Evolutionary conservation across 1,140 invertebrate species (phyloP), one percentile per base, ranked within the genome.

Genomic region (Pollicipes pollicipes): DNA sequence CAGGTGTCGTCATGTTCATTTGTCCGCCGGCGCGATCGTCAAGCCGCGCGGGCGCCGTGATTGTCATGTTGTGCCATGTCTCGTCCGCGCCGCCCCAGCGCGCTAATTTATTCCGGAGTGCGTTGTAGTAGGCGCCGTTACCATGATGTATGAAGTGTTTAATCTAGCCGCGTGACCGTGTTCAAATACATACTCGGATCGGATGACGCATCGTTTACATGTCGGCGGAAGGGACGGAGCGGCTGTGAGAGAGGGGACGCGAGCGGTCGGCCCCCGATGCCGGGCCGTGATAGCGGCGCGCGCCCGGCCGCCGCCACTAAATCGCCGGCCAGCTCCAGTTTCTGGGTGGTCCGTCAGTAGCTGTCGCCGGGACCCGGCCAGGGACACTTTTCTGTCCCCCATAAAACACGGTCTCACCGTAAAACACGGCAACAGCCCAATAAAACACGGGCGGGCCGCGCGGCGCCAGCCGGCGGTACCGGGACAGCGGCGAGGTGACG

Each of bases 381-480:
- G 45, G 45, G 45, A 58, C 45, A 58, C 45, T 58, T 21, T 21
- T 2, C 10, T 10, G 45, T 3, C 45, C 10, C 13, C 45, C 45
- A 21, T 58, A 58, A 58, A 58, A 58, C 45, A 58, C 45, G 45
- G 45, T 58, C 45, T 21, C 45, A 58, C 45, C 45, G 45, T 58
- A 58, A 58, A 58, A 58, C 45, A 58, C 45, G 45, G 45, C 45
- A 58, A 58, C 45, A 58, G 45, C 45, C 45, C 45, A 58, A 58
- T 58, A 58, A 58, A 58, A 58, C 45, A 58, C 45, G 45, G 45
- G 13, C 13, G 17, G 21, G 45, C 13, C 10, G 45, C 13, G 21
- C 45, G 8, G 45, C 8, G 45, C 13, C 45, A 21, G 6, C 21
- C 45, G 45, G 32, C 32, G n/a, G n/a, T n/a, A n/a, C n/a, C n/a